Evolutionary conservation across 2,113 vertebrate genomes (phyloP), one percentile per base, ranked within the genome.

Genomic region (Centrocercus urophasianus): DNA sequence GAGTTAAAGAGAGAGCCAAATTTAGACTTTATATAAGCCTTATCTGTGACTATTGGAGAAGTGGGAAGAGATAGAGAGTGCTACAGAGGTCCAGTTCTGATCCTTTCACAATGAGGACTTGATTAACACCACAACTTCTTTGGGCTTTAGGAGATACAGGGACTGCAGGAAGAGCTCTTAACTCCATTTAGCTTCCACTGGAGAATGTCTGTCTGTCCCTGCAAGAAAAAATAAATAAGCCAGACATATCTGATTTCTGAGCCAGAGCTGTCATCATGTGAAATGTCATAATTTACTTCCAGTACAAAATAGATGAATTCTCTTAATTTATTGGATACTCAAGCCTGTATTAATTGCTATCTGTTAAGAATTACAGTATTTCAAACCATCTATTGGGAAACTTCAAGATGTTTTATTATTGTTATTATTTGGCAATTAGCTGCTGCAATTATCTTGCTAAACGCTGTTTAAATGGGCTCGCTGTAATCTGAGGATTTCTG

Each of bases 391-490:
- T 93, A 87, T 95, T 96, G 95, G 69, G 85, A 92, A 96, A 93
- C 88, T 94, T 89, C 81, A 93, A 93, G 91, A 93, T 92, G 91
- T 77, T 96, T 95, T 96, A 93, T 93, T 93, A 77, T 78, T 76
- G 88, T 95, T 92, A 92, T 83, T 96, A 94, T 93, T 96, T 90
- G 89, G 92, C 89, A 96, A 95, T 97, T 95, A 96, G 89, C 85
- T 91, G 71, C 94, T 73, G 84, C 95, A 95, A 76, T 97, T 96
- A 96, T 93, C 92, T 90, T 50, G 17, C 82, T 91, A 74, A 93
- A 85, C 43, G 27, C 74, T 34, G 10, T 69, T 78, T 84, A 66
- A 85, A 79, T 78, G 90, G 79, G 66, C 28, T 94, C 59, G 27
- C 36, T 40, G 38, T 27, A 6, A 45, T 82, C 73, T 73, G 45